A percentile compares a stretch with the other conserved stretches of the same genome.
Evolutionary conservation across 2,797 vertebrate genomes (phyloP).

Genomic region (Danio jaintianensis): DNA sequence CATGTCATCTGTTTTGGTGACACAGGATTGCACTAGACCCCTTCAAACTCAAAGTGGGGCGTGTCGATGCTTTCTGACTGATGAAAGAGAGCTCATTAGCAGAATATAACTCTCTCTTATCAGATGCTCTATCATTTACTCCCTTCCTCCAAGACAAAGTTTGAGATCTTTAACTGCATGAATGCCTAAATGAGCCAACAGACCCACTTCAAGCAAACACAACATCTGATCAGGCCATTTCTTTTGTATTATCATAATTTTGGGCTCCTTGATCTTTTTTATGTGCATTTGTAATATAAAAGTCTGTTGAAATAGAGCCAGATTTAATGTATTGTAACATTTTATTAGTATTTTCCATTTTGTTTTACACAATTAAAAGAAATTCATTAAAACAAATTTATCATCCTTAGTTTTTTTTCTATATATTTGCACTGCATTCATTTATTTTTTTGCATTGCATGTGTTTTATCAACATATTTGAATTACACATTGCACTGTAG

Average conservation of each 20-base stretch:
- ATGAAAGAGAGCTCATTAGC: conserved; percentile 21
- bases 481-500: too few species aligned
- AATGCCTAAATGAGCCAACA: background rate
- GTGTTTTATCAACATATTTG: too few species aligned
- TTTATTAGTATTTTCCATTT: too few species aligned
- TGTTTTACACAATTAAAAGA: too few species aligned
- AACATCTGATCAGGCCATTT: background rate
- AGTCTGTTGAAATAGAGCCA: background rate
- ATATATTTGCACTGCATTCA: too few species aligned
- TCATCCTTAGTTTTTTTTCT: too few species aligned
- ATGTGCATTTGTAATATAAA: background rate
- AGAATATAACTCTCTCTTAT: conserved; percentile 5
- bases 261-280: background rate
- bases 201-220: background rate
- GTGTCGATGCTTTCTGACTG: conserved; percentile 11
- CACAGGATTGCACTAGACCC: conserved; percentile 12
- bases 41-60: conserved; percentile 16
- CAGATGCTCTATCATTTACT: conserved; percentile 19
- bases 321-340: too few species aligned
- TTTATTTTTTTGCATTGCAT: too few species aligned
- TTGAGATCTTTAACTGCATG: conserved; percentile 2
- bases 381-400: too few species aligned
- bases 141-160: conserved; percentile 21
- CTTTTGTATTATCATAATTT: background rate
- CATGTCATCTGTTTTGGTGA: background rate